Evolutionary conservation across 2,113 vertebrate genomes (phyloP).

Genomic region (Tragelaphus imberbis): DNA sequence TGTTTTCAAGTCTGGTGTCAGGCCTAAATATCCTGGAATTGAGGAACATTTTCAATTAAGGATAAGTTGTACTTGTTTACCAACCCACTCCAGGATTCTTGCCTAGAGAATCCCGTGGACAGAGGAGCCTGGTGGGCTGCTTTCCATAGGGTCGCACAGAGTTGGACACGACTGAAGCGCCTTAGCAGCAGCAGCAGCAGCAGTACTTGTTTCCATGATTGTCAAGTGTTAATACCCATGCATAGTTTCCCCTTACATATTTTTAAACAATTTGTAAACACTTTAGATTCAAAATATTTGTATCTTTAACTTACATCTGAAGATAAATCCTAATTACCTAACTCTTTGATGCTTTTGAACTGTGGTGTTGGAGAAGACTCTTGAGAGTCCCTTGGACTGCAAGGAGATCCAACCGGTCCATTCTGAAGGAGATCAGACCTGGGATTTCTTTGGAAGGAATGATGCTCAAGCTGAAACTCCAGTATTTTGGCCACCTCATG

Average conservation of each 20-base stretch:
- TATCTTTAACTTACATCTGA: not conserved
- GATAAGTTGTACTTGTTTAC: not conserved
- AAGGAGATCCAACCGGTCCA: too few species aligned
- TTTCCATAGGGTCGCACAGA: not conserved
- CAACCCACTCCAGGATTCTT: not conserved
- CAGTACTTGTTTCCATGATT: not conserved
- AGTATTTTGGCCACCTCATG: too few species aligned
- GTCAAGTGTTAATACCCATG: not conserved
- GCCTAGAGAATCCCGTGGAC: not conserved
- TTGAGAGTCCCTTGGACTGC: too few species aligned
- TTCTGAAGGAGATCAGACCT: too few species aligned
- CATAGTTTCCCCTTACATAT: not conserved
- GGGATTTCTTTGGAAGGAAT: too few species aligned
- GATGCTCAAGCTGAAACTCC: too few species aligned
- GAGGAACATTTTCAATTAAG: not conserved
- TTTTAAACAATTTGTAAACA: not conserved
- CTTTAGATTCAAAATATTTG: not conserved
- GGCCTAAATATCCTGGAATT: not conserved
- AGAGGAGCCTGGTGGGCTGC: not conserved
- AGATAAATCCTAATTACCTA: not conserved
- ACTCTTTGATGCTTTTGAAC: too few species aligned
- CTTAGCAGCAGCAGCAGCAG: not conserved
- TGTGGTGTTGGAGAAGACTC: too few species aligned
- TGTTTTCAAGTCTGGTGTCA: not conserved
- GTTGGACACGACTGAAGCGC: rapidly evolving